Percentiles rank a stretch among this genome's conserved stretches.
phyloP scores from a whole-genome alignment of 2,888 invertebrate genomes.

The Ametastegia equiseti region DNA sequence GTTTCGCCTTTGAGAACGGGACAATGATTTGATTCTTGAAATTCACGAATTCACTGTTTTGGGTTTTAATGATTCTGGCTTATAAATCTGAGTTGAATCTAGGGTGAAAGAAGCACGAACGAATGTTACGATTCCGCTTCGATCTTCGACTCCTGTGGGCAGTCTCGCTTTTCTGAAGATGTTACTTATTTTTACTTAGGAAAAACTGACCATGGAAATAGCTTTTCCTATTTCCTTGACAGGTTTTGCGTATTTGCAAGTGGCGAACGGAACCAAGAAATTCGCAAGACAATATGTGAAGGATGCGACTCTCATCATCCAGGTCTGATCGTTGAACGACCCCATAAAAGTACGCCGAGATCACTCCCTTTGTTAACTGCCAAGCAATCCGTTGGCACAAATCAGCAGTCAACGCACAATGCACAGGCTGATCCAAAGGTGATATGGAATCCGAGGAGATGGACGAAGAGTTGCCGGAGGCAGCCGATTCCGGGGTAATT shows the following conservation, averaged over 20 bases:
- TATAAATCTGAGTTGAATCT: no score
- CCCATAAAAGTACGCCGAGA: not conserved
- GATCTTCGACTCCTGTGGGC: not conserved
- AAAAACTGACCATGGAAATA: not conserved
- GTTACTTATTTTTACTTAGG: not conserved
- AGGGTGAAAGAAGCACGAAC: not conserved
- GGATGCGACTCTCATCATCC: not conserved
- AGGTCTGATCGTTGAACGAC: constrained; percentile 6
- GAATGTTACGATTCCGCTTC: not conserved
- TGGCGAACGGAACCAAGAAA: not conserved
- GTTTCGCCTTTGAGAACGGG: no score
- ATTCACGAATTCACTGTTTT: no score
- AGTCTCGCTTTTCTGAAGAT: not conserved
- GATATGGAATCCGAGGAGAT: constrained; percentile 74
- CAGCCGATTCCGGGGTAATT: constrained; percentile 66
- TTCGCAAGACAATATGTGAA: constrained; percentile 22
- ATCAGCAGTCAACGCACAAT: constrained; percentile 46
- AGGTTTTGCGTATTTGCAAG: not conserved
- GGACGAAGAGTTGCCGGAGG: constrained; percentile 70
- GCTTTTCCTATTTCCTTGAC: not conserved
- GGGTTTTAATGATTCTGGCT: no score
- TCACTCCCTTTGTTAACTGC: constrained; percentile 13
- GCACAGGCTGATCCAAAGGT: constrained; percentile 59
- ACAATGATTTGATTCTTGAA: no score
- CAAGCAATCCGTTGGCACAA: constrained; percentile 19